A percentile compares a stretch with the other conserved stretches of the same genome.
These are phyloP conservation scores for Heterocephalus glaber DNA, from an alignment of 2,113 vertebrate genomes.

Conservation along the genomic window DNA sequence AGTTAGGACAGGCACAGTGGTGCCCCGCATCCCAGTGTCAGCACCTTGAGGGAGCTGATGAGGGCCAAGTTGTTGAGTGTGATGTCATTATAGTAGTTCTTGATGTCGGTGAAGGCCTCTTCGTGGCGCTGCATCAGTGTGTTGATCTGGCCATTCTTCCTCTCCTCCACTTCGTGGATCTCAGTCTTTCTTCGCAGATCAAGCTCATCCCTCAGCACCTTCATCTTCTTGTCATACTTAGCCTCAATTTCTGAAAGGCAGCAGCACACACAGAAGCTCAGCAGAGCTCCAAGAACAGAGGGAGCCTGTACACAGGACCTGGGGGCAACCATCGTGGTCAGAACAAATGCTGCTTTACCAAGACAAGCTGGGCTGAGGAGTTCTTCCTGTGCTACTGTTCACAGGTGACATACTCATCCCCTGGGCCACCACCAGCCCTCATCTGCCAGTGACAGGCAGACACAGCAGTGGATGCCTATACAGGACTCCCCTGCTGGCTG, in stretches of 20 bases:
- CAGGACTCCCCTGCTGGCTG: background rate
- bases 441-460: background rate
- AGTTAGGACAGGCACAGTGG: background rate
- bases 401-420: background rate
- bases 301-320: background rate
- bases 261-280: background rate
- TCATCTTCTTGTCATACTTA: constrained; percentile 89
- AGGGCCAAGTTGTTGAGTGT: constrained; percentile 86
- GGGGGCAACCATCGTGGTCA: accelerated
- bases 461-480: too few species aligned
- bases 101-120: constrained; percentile 87
- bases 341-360: background rate
- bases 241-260: constrained; percentile 87
- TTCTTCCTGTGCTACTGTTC: background rate
- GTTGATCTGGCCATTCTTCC: constrained; percentile 89
- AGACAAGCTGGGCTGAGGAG: accelerated
- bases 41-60: constrained; percentile 90
- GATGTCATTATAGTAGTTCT: constrained; percentile 89
- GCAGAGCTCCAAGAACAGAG: background rate
- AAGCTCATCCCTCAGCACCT: constrained; percentile 86
- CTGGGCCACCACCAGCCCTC: accelerated
- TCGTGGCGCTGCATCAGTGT: constrained; percentile 88
- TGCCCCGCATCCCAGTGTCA: background rate
- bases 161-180: constrained; percentile 88
- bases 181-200: constrained; percentile 89